These are phyloP conservation scores for Oreocharis arfaki DNA, from an alignment of 2,113 vertebrate genomes.

Conservation along the genomic window DNA sequence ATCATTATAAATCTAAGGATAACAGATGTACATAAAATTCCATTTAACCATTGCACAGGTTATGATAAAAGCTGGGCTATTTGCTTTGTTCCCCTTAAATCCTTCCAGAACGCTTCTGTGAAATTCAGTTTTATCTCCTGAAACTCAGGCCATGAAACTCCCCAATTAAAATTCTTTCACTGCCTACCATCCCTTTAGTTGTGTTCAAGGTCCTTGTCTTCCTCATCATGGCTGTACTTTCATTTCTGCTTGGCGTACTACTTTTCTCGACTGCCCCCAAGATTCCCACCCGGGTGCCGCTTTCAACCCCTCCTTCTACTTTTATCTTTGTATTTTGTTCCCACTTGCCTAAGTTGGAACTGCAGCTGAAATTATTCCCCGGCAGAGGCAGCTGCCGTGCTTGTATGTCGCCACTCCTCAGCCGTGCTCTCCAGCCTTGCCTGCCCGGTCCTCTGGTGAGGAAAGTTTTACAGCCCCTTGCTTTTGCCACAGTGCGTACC, in stretches of 20 bases:
- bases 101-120: constrained; percentile 1
- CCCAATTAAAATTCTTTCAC: constrained; percentile 49
- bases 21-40: neutral
- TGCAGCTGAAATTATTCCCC: neutral
- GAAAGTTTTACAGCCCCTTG: neutral
- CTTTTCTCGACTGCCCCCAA: constrained; percentile 5
- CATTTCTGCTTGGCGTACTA: neutral
- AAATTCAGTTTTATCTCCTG: constrained; percentile 46
- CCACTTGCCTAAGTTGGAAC: neutral
- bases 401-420: neutral
- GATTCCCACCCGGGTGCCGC: neutral
- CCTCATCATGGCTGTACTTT: neutral
- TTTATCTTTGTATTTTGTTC: constrained; percentile 3
- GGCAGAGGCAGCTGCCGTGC: neutral
- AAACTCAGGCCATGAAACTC: constrained; percentile 18
- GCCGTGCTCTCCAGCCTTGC: neutral
- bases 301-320: constrained; percentile 12
- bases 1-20: constrained; percentile 1
- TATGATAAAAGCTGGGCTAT: constrained; percentile 35
- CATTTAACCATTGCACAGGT: neutral
- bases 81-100: constrained; percentile 42
- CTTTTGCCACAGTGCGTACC: neutral
- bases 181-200: neutral
- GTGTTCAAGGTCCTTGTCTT: constrained; percentile 14
- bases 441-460: neutral